These are phyloP conservation scores for Steinernema khuongi DNA, from an alignment of 1,140 invertebrate species.

Conservation along the genomic window DNA sequence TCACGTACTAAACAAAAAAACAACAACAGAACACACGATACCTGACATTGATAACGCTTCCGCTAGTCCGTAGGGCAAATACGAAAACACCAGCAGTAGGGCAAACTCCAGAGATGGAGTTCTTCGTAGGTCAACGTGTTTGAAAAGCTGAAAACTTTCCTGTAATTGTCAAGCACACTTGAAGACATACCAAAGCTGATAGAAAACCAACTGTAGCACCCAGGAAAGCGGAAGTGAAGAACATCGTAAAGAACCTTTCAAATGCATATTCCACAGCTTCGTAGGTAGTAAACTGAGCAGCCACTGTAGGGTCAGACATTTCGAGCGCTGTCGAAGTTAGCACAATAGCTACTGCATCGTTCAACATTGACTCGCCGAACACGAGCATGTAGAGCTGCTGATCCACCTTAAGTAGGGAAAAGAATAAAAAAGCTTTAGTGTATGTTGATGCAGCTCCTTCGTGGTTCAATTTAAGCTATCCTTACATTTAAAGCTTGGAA, in stretches of 20 bases:
- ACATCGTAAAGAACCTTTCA: constrained; percentile 87
- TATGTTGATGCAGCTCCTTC: too few relatives aligned
- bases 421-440: constrained; percentile 70
- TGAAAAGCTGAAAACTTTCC: constrained; percentile 65
- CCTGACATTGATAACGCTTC: constrained; percentile 92
- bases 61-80: constrained; percentile 92
- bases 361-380: constrained; percentile 95
- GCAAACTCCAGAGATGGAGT: constrained; percentile 97
- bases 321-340: constrained; percentile 58
- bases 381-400: constrained; percentile 97
- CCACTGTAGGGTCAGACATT: constrained; percentile 66
- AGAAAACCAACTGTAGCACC: constrained; percentile 89
- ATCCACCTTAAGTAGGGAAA: constrained; percentile 71
- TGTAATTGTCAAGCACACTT: constrained; percentile 29
- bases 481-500: constrained; percentile 92
- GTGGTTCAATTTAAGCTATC: too few relatives aligned
- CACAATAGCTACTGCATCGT: constrained; percentile 85
- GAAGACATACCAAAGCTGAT: constrained; percentile 73
- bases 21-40: constrained; percentile 59
- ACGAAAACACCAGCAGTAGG: constrained; percentile 95
- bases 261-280: constrained; percentile 83
- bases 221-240: constrained; percentile 93
- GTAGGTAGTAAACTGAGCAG: constrained; percentile 65
- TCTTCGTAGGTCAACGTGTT: constrained; percentile 90
- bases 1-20: constrained; percentile 17